Evolutionary conservation across 2,113 vertebrate species (phyloP).

Genomic region (Centropus unirufus): DNA sequence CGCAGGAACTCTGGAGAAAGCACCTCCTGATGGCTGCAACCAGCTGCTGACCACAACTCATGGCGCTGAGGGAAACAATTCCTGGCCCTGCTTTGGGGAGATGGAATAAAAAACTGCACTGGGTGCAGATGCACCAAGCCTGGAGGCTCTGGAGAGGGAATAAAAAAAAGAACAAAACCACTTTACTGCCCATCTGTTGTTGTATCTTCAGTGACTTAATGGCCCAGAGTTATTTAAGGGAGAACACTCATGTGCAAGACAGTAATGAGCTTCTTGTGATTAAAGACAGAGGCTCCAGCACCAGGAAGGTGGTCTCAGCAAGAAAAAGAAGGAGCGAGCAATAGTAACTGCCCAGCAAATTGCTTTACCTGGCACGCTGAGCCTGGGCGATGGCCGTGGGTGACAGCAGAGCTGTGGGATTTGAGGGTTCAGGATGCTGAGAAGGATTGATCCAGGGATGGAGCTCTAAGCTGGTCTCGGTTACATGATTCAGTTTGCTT

Average conservation of each 20-base stretch:
- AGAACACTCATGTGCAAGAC: background rate
- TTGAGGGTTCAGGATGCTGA: fast-evolving
- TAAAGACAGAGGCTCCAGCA: background rate
- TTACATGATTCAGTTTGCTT: background rate
- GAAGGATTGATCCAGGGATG: background rate
- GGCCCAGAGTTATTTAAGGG: conserved; percentile 37
- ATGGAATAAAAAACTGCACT: background rate
- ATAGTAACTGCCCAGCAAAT: background rate
- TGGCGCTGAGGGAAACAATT: background rate
- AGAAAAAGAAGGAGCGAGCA: no score
- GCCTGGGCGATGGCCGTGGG: background rate
- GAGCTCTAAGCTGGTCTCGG: background rate
- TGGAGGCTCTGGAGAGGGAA: background rate
- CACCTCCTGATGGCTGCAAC: background rate
- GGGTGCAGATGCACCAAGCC: background rate
- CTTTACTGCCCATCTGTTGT: conserved; percentile 33
- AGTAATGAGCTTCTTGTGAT: conserved; percentile 52
- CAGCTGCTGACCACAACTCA: background rate
- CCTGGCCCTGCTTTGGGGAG: background rate
- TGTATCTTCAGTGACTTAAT: conserved; percentile 24
- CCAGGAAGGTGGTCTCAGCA: background rate
- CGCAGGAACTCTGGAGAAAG: background rate
- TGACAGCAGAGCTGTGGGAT: background rate
- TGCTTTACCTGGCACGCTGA: background rate
- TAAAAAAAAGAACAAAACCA: background rate